Conservation (phyloP, 2,888 invertebrate species). For the Balanococcus diminutus region DNA sequence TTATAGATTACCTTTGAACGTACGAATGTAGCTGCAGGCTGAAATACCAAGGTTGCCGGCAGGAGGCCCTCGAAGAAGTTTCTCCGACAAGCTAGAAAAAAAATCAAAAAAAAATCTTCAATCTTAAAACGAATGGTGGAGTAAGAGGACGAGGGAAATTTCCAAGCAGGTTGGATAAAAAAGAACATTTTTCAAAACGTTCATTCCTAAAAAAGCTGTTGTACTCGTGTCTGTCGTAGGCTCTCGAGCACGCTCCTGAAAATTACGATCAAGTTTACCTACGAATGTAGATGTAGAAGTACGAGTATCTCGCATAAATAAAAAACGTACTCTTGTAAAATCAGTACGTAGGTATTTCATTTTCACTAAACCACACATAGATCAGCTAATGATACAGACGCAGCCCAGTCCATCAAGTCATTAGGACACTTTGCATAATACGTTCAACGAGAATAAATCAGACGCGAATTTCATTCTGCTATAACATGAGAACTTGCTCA, state of each 20-base stretch:
- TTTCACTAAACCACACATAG: neutral
- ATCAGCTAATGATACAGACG: neutral
- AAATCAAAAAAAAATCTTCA: neutral
- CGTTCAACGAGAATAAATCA: neutral
- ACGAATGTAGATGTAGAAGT: neutral
- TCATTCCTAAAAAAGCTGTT: too few relatives aligned
- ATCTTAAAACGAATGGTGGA: too few relatives aligned
- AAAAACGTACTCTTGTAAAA: too few relatives aligned
- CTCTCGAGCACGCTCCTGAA: neutral
- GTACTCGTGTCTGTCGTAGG: too few relatives aligned
- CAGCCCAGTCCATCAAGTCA: conserved; percentile 3
- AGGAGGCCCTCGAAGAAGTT: conserved; percentile 11
- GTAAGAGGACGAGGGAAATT: too few relatives aligned
- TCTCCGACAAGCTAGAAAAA: neutral
- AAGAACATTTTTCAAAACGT: too few relatives aligned
- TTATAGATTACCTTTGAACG: neutral
- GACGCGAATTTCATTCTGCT: neutral
- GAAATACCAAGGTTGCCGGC: neutral
- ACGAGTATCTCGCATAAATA: too few relatives aligned
- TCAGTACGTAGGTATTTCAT: too few relatives aligned
- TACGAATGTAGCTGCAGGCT: neutral
- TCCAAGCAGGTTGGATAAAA: too few relatives aligned
- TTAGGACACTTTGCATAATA: conserved; percentile 1
- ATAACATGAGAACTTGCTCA: neutral
- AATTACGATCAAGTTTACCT: neutral